phyloP scores from a whole-genome alignment of 2,113 vertebrate genomes.

The Eptesicus fuscus region DNA sequence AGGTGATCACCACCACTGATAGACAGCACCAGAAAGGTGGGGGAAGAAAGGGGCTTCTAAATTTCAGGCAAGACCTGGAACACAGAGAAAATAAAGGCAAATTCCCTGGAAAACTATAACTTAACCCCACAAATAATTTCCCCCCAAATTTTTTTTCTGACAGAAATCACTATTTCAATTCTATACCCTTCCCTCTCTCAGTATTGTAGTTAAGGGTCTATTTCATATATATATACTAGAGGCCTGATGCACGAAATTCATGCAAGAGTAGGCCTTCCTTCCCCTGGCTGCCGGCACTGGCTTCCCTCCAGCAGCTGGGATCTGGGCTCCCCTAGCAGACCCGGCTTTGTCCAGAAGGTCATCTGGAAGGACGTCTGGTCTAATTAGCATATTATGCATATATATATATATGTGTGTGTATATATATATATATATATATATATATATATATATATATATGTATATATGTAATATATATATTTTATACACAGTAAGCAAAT shows the following conservation, averaged over 20 bases:
- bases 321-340: no score
- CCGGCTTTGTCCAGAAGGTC: no score
- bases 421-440: no score
- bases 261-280: no score
- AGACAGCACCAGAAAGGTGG: constrained; percentile 49
- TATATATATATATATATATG: no score
- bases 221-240: background rate
- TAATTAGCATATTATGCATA: no score
- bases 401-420: no score
- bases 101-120: constrained; percentile 53
- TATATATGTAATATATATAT: no score
- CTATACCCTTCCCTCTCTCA: background rate
- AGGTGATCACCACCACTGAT: constrained; percentile 41
- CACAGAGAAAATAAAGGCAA: constrained; percentile 66
- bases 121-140: constrained; percentile 40
- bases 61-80: constrained; percentile 65
- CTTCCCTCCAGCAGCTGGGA: no score
- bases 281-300: no score
- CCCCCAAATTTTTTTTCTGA: background rate
- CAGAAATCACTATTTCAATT: constrained; percentile 27
- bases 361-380: no score
- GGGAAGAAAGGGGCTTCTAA: constrained; percentile 50
- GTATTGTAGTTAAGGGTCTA: background rate
- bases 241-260: no score
- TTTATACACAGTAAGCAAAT: constrained; percentile 10